Evolutionary conservation across 2,797 vertebrate genomes (phyloP).

Genomic region (Pelobates cultripes): DNA sequence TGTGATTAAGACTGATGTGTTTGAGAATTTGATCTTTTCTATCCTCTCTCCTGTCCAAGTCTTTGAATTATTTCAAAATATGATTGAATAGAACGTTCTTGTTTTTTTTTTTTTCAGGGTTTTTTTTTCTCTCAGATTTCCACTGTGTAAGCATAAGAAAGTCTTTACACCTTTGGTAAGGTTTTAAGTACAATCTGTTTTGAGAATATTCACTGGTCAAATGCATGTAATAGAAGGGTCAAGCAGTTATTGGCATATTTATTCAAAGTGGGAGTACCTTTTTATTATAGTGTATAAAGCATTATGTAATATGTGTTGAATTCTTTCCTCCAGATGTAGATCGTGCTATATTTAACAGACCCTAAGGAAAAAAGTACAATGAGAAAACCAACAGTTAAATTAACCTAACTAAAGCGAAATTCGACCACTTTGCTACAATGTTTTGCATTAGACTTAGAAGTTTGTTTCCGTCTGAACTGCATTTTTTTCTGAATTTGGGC

Average conservation of each 20-base stretch:
- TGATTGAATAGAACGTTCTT: conserved; percentile 34
- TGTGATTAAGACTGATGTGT: conserved; percentile 50
- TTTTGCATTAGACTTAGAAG: too few relatives aligned
- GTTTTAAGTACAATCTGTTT: conserved; percentile 11
- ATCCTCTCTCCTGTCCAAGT: conserved; percentile 37
- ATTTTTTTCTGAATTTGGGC: too few relatives aligned
- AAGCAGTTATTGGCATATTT: not conserved
- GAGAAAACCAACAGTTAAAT: too few relatives aligned
- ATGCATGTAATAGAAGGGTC: not conserved
- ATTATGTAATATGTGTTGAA: not conserved
- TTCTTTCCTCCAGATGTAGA: too few relatives aligned
- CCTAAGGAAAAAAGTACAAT: too few relatives aligned
- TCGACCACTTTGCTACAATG: too few relatives aligned
- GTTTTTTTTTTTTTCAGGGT: not conserved
- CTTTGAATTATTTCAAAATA: conserved; percentile 49
- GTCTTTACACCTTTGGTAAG: conserved; percentile 14
- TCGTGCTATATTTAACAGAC: too few relatives aligned
- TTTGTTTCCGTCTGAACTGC: too few relatives aligned
- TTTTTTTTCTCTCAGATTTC: conserved; percentile 33
- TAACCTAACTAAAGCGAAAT: too few relatives aligned
- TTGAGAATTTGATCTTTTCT: conserved; percentile 49
- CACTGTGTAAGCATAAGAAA: conserved; percentile 41
- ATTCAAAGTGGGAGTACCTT: not conserved
- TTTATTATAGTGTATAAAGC: not conserved
- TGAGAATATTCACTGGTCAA: conserved; percentile 23